These are phyloP conservation scores for Seriola aureovittata DNA, from an alignment of 2,113 vertebrate genomes.

Conservation along the genomic window DNA sequence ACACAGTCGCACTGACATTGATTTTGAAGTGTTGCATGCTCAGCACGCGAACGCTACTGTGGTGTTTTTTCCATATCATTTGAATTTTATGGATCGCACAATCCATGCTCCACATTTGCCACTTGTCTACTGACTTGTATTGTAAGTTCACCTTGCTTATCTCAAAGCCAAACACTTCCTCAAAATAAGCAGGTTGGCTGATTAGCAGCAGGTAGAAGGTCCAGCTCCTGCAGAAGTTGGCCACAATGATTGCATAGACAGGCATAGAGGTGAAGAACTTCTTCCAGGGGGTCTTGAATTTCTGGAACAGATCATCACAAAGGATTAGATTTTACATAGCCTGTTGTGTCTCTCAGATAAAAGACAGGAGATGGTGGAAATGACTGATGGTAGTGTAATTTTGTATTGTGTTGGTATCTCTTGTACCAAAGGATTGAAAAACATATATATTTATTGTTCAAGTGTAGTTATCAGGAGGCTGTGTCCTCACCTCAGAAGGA, in stretches of 20 bases:
- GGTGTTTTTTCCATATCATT: neutral
- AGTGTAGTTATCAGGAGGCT: neutral
- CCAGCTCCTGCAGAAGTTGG: slow-evolving; percentile 99
- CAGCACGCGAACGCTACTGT: neutral
- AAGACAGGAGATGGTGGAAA: neutral
- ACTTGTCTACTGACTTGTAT: neutral
- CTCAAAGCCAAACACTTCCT: slow-evolving; percentile 99
- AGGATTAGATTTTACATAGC: neutral
- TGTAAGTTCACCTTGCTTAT: slow-evolving; percentile 93
- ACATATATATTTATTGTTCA: neutral
- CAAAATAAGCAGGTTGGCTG: slow-evolving; percentile 98
- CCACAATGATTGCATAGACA: slow-evolving; percentile 99
- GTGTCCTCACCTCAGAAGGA: slow-evolving; percentile 90
- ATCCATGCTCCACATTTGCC: neutral
- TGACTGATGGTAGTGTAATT: neutral
- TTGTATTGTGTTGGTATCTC: neutral
- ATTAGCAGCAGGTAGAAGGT: slow-evolving; percentile 98
- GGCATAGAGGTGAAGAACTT: slow-evolving; percentile 99
- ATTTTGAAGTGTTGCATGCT: slow-evolving; percentile 28
- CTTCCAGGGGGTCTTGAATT: slow-evolving; percentile 99
- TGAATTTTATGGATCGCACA: neutral
- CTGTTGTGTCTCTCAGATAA: neutral
- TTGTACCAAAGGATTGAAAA: neutral
- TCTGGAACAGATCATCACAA: slow-evolving; percentile 81
- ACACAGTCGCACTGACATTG: slow-evolving; percentile 21